Evolutionary conservation across 2,888 invertebrate genomes (phyloP).

Genomic region (Agonopterix arenella): DNA sequence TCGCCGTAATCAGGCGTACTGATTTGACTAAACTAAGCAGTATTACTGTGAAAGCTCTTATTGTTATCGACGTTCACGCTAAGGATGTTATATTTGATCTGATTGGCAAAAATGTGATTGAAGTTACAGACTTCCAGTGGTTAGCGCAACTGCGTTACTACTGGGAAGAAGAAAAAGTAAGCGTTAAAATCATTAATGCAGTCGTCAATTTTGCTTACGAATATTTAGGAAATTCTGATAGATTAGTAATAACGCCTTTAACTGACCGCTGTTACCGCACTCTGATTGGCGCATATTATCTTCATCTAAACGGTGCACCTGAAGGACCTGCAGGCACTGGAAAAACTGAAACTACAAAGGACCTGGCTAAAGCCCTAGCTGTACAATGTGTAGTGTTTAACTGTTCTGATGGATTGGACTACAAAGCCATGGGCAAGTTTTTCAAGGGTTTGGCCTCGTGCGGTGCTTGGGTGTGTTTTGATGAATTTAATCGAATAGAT

Average conservation of each 20-base stretch:
- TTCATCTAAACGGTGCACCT: constrained; percentile 90
- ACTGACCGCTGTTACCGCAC: constrained; percentile 90
- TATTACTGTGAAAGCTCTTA: constrained; percentile 87
- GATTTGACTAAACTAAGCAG: constrained; percentile 82
- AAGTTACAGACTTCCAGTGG: constrained; percentile 90
- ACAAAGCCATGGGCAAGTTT: constrained; percentile 90
- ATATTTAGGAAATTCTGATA: constrained; percentile 88
- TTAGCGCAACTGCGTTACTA: constrained; percentile 89
- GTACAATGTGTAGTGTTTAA: constrained; percentile 94
- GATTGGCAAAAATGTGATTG: constrained; percentile 78
- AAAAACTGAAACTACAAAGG: constrained; percentile 95
- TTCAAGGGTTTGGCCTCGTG: constrained; percentile 90
- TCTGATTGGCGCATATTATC: constrained; percentile 87
- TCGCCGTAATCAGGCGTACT: constrained; percentile 83
- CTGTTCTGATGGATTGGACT: constrained; percentile 91
- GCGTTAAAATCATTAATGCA: constrained; percentile 87
- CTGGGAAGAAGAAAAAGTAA: constrained; percentile 82
- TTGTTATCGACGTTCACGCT: constrained; percentile 91
- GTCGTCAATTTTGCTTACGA: constrained; percentile 88
- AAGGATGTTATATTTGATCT: constrained; percentile 86
- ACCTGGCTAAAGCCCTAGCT: constrained; percentile 93
- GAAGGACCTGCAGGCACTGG: constrained; percentile 93
- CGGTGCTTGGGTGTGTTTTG: constrained; percentile 93
- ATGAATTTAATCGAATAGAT: constrained; percentile 91
- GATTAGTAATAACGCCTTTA: constrained; percentile 85